These are phyloP conservation scores for Zaprionus davidi DNA, from an alignment of 1,140 invertebrate genomes.

Conservation along the genomic window DNA sequence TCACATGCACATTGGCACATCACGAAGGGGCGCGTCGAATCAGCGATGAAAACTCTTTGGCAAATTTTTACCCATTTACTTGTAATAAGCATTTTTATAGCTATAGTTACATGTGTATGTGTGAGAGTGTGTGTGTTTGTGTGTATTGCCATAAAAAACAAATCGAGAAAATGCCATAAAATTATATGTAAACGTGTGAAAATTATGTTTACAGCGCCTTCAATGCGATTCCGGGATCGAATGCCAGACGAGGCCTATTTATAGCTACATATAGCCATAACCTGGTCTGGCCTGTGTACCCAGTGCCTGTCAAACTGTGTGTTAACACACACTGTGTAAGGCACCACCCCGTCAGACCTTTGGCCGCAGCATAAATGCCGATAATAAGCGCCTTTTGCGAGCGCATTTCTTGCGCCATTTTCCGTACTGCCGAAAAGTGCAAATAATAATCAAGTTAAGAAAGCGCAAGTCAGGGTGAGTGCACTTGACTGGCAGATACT, in stretches of 20 bases:
- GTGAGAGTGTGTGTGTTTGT: background rate
- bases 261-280: background rate
- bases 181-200: conserved; percentile 14
- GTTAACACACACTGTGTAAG: conserved; percentile 13
- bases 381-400: conserved; percentile 74
- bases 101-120: background rate
- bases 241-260: background rate
- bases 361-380: conserved; percentile 61
- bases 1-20: conserved; percentile 16
- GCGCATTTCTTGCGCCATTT: conserved; percentile 34
- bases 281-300: background rate
- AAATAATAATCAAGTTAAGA: conserved; percentile 46
- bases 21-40: conserved; percentile 40
- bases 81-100: conserved; percentile 5
- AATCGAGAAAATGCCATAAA: conserved; percentile 10
- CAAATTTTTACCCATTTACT: conserved; percentile 6
- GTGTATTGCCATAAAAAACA: conserved; percentile 1
- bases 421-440: conserved; percentile 44
- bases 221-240: conserved; percentile 9
- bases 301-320: conserved; percentile 39
- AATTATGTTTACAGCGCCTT: conserved; percentile 14
- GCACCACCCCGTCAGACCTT: conserved; percentile 41
- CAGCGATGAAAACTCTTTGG: conserved; percentile 36
- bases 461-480: background rate
- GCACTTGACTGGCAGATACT: background rate